Percentiles rank a stretch among this genome's conserved stretches.
Evolutionary conservation across 2,888 invertebrate species (phyloP).

Genomic region (Polylopha cassiicola): DNA sequence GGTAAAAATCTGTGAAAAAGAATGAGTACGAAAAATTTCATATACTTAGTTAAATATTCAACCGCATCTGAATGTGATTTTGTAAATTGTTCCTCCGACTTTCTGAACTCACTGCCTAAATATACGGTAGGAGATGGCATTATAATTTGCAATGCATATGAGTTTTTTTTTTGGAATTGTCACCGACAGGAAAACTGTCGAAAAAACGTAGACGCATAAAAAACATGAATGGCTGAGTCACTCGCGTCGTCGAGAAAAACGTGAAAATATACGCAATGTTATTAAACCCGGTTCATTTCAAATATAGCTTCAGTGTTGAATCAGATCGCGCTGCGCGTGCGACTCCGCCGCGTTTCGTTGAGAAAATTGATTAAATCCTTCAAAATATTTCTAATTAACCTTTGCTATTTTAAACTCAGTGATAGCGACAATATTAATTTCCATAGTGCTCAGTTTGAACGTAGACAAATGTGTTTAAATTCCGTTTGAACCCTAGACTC

Average conservation of each 20-base stretch:
- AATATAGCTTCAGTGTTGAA: slow-evolving; percentile 71
- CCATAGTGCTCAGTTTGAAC: neutral
- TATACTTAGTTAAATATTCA: no score
- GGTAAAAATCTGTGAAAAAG: no score
- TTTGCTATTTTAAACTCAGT: slow-evolving; percentile 7
- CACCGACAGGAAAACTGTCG: slow-evolving; percentile 7
- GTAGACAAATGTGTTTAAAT: neutral
- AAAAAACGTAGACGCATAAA: slow-evolving; percentile 28
- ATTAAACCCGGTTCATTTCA: slow-evolving; percentile 70
- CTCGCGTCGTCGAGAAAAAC: slow-evolving; percentile 54
- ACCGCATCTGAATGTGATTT: slow-evolving; percentile 6
- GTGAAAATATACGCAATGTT: slow-evolving; percentile 69
- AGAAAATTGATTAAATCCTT: slow-evolving; percentile 7
- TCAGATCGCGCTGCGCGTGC: slow-evolving; percentile 53
- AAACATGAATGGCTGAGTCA: slow-evolving; percentile 53
- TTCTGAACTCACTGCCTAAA: no score
- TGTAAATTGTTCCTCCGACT: no score
- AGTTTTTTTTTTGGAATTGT: slow-evolving; percentile 4
- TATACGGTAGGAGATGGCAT: no score
- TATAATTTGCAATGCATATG: slow-evolving; percentile 1
- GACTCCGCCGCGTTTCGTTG: slow-evolving; percentile 39
- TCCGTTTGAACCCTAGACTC: neutral
- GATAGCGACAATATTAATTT: slow-evolving; percentile 1
- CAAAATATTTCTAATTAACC: slow-evolving; percentile 6
- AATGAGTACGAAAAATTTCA: no score